Evolutionary conservation across 2,888 invertebrate genomes (phyloP), one percentile per base, ranked within the genome.

Genomic region (Ennomos erosarius): DNA sequence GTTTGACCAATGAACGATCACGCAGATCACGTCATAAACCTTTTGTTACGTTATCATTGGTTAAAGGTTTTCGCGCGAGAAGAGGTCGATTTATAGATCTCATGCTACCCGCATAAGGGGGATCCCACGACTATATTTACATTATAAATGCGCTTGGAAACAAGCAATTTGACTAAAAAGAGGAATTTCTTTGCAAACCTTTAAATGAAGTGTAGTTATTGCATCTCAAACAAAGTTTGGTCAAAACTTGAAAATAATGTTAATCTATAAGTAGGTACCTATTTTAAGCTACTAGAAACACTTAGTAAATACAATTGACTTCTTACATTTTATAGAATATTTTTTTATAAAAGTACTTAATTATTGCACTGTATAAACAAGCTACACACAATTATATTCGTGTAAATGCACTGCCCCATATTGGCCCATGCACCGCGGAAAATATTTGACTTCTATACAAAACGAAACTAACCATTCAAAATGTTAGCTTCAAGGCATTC

Each of bases 341-440:
- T 62, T 46, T 52, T 47, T 46, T 56, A 49, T 60, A 64, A 64
- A 65, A 67, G 51, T 51, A 60, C 51, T 47, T 55, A 69, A 63
- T 69, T 78, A 81, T 81, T 81, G 81, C 81, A 81, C 81, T 75
- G 54, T 63, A 70, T 38, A 69, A 68, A 64, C 11, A 65, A 55
- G 45, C 59, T 63, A 65, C 59, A 61, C 65, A 64, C 48, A 56
- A 36, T 36, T 49, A 36, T 10, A 45, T 54, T 44, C 39, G 43
- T 46, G 12, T 45, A 49, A 44, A 13, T 13, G 10, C 16, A 10
- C 42, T 10, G 35, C 11, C 42, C 9, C 35, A 42, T 36, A 48
- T 16, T 13, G 38, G 11, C 44, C 11, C 44, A 39, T 8, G 38
- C n/a, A 2, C 9, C 8, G 11, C n/a, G 1, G 9, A n/a, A 26